phyloP scores from a whole-genome alignment of 2,113 vertebrate genomes.

The Otolemur garnettii region DNA sequence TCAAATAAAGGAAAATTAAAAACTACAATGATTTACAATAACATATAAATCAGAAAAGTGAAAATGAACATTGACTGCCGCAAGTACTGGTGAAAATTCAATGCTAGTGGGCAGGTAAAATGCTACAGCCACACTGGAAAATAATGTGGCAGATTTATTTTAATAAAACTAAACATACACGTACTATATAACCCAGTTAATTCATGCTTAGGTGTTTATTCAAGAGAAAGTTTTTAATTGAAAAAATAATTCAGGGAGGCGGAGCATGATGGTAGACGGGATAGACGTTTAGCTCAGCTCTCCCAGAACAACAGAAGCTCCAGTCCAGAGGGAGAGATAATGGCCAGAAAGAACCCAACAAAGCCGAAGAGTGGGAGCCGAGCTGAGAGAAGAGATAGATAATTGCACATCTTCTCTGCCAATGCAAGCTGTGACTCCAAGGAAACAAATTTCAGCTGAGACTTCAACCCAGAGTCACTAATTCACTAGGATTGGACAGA shows the following conservation, averaged over 20 bases:
- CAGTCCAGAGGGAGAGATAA: too few relatives aligned
- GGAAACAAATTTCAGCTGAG: too few relatives aligned
- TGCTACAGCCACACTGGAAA: not conserved
- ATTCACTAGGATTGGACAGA: too few relatives aligned
- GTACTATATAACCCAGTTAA: not conserved
- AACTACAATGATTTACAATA: not conserved
- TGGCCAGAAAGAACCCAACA: too few relatives aligned
- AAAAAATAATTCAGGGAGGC: not conserved
- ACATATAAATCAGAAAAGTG: not conserved
- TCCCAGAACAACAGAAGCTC: too few relatives aligned
- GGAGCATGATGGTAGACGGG: too few relatives aligned
- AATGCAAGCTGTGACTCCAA: too few relatives aligned
- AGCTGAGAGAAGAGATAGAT: too few relatives aligned
- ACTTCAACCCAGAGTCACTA: too few relatives aligned
- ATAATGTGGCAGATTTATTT: not conserved
- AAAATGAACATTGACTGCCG: not conserved
- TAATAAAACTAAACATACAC: not conserved
- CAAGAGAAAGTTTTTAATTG: not conserved
- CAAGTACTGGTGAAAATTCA: not conserved
- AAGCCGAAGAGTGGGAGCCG: too few relatives aligned
- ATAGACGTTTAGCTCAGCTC: too few relatives aligned
- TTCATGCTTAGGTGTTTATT: not conserved
- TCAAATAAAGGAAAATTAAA: not conserved
- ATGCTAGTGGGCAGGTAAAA: not conserved
- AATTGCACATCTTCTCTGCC: too few relatives aligned